Evolutionary conservation across 2,888 invertebrate species (phyloP), one percentile per base, ranked within the genome.

Genomic region (Alloscopus bannaensis): DNA sequence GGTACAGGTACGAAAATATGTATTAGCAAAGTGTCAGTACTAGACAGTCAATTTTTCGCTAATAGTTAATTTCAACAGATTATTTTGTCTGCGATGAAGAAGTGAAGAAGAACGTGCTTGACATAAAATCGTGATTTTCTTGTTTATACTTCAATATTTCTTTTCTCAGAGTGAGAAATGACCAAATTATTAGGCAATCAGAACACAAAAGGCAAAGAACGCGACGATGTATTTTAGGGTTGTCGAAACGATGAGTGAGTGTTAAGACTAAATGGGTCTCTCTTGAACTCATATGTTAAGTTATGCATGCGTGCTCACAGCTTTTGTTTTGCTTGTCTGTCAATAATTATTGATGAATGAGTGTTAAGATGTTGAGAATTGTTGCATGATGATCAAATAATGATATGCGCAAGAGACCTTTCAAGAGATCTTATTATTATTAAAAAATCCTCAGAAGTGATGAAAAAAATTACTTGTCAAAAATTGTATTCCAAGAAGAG

Each of bases 91-190:
- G 57, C 29, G 31, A 62, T n/a, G n/a, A n/a, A n/a, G n/a, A n/a
- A n/a, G 42, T 24, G 52, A 55, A 45, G 22, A 62, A 42, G 77
- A 77, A 68, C 76, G 68, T 77, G 69, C 64, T 70, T 75, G 80
- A 70, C 70, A 75, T 62, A 70, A 76, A 80, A 68, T 68, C 69
- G 80, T 72, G 73, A 80, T 73, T 73, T 80, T 75, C 73, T 80
- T 73, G 60, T 64, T 79, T 73, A 68, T 69, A 52, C 73, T 55
- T 69, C 59, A 73, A 68, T 64, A 69, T 69, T 80, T n/a, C n/a
- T n/a, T n/a, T n/a, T n/a, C n/a, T n/a, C n/a, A n/a, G n/a, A 57
- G 57, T 62, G 55, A 75, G 73, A 80, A 80, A 73, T 64, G 68
- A 73, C 57, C 69, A 72, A 73, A 68, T 62, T 69, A 70, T 78